A percentile compares a stretch with the other conserved stretches of the same genome.
These are phyloP conservation scores for Vanessa atalanta DNA, from an alignment of 1,140 invertebrate genomes.

Conservation along the genomic window DNA sequence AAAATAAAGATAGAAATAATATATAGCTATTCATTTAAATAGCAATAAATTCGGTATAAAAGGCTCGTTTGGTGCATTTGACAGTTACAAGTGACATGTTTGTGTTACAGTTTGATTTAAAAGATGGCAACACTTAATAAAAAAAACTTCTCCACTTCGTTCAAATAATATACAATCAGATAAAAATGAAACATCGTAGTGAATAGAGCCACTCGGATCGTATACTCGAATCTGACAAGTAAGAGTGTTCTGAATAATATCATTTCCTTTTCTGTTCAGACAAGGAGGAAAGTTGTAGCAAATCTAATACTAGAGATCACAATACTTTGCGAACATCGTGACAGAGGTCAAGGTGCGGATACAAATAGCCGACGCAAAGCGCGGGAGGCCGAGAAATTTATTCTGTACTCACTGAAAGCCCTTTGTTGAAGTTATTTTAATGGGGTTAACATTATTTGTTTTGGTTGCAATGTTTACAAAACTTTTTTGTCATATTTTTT, in stretches of 20 bases:
- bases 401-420: neutral
- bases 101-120: no score
- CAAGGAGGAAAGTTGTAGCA: slow-evolving; percentile 39
- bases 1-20: no score
- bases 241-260: slow-evolving; percentile 36
- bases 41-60: no score
- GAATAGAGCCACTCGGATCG: neutral
- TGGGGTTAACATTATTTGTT: neutral
- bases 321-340: slow-evolving; percentile 51
- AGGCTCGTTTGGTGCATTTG: no score
- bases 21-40: no score
- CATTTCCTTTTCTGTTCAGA: slow-evolving; percentile 33
- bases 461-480: no score
- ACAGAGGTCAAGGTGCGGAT: slow-evolving; percentile 52
- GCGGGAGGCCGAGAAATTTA: slow-evolving; percentile 19
- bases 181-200: neutral
- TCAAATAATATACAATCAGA: neutral
- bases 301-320: slow-evolving; percentile 36
- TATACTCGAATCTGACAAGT: slow-evolving; percentile 27
- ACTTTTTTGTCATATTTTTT: no score
- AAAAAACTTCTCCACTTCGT: no score
- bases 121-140: no score
- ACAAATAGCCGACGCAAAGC: slow-evolving; percentile 40
- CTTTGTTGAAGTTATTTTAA: neutral
- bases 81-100: no score